phyloP scores from a whole-genome alignment of 2,797 vertebrate species.

The Chiloscyllium punctatum region DNA sequence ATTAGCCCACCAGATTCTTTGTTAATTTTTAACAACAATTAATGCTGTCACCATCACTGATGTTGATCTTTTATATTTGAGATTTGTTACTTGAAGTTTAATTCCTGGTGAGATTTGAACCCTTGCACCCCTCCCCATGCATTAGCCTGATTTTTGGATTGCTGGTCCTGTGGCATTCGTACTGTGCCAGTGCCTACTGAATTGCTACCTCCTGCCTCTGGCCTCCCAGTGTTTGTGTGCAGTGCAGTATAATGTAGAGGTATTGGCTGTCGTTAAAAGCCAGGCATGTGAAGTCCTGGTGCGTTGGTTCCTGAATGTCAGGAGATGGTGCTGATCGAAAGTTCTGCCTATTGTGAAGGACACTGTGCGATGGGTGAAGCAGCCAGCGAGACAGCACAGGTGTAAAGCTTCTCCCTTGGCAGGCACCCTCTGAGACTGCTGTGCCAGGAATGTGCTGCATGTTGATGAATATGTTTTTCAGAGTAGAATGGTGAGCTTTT shows the following conservation, averaged over 20 bases:
- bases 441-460: background rate
- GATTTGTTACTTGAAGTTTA: too few species aligned
- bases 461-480: background rate
- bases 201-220: background rate
- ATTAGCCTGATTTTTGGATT: too few species aligned
- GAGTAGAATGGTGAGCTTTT: background rate
- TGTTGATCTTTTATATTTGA: too few species aligned
- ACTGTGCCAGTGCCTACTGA: background rate
- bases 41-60: too few species aligned
- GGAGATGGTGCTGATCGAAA: too few species aligned
- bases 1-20: too few species aligned
- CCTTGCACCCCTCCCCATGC: too few species aligned
- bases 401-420: background rate
- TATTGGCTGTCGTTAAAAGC: background rate
- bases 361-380: background rate
- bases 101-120: too few species aligned
- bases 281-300: background rate
- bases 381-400: background rate
- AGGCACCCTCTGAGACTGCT: background rate
- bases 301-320: background rate
- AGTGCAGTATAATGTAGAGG: background rate
- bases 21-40: too few species aligned
- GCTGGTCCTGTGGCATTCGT: too few species aligned
- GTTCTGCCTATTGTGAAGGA: background rate
- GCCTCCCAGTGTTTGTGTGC: background rate